Conservation (phyloP, 2,888 invertebrate genomes). For the Tetranychus truncatus region DNA sequence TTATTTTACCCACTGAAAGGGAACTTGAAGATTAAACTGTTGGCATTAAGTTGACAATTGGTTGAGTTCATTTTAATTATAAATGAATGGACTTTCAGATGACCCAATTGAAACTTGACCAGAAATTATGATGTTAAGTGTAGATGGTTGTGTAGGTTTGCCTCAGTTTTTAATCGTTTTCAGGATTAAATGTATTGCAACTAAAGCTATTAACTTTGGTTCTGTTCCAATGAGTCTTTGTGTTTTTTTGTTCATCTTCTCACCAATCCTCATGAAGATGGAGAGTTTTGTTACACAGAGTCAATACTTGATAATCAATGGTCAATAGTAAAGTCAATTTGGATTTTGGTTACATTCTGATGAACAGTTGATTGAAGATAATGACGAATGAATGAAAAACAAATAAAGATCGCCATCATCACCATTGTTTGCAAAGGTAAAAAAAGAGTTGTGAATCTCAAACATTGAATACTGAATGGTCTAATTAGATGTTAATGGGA, state of each 20-base stretch:
- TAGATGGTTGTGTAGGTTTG: not conserved
- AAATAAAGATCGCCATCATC: too few species aligned
- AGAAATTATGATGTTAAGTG: not conserved
- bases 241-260: not conserved
- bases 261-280: too few species aligned
- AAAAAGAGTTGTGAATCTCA: too few species aligned
- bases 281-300: not conserved
- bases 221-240: not conserved
- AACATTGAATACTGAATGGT: not conserved
- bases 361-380: not conserved
- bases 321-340: not conserved
- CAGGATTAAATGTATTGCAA: not conserved
- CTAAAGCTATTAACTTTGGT: not conserved
- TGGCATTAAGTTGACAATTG: too few species aligned
- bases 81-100: not conserved
- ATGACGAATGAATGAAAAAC: not conserved
- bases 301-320: not conserved
- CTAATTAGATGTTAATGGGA: not conserved
- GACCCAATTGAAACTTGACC: not conserved
- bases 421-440: too few species aligned
- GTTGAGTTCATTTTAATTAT: too few species aligned
- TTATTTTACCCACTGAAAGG: too few species aligned
- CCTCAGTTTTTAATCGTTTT: not conserved
- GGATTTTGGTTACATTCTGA: not conserved
- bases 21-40: too few species aligned